phyloP scores from a whole-genome alignment of 2,888 invertebrate genomes.

The Hipparchia semele region DNA sequence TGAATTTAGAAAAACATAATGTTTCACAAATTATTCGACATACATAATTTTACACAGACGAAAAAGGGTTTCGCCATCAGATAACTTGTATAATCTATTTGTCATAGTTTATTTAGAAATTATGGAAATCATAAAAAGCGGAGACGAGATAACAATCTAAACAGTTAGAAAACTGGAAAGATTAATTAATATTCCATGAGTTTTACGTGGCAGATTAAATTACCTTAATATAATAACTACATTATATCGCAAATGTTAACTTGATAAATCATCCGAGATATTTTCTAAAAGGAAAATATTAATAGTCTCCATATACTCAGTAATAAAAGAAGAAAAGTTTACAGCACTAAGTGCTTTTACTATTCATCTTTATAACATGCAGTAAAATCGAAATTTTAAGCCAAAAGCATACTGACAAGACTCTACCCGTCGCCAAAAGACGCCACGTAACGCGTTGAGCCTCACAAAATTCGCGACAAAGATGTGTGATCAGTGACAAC shows the following conservation, averaged over 20 bases:
- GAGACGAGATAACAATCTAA: not conserved
- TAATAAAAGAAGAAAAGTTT: not conserved
- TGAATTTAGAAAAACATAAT: not conserved
- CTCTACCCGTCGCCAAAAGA: not conserved
- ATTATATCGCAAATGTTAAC: slow-evolving; percentile 2
- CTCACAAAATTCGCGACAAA: too few relatives aligned
- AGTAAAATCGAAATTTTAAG: not conserved
- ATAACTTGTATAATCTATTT: not conserved
- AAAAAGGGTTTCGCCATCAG: not conserved
- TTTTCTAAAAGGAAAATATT: slow-evolving; percentile 7
- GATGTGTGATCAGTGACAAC: too few relatives aligned
- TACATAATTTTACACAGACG: not conserved
- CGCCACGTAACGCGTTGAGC: too few relatives aligned
- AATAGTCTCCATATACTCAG: not conserved
- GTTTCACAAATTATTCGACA: slow-evolving; percentile 1
- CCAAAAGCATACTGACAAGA: not conserved
- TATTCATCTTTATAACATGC: slow-evolving; percentile 1
- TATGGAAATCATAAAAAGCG: slow-evolving; percentile 7
- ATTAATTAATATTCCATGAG: slow-evolving; percentile 8
- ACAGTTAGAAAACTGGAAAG: not conserved
- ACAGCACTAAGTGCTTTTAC: slow-evolving; percentile 2
- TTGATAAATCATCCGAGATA: not conserved
- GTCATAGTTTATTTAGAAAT: not conserved
- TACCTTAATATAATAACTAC: slow-evolving; percentile 6
- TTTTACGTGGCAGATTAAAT: slow-evolving; percentile 10